Evolutionary conservation across 2,888 invertebrate genomes (phyloP).

Genomic region (Polietes domitor): DNA sequence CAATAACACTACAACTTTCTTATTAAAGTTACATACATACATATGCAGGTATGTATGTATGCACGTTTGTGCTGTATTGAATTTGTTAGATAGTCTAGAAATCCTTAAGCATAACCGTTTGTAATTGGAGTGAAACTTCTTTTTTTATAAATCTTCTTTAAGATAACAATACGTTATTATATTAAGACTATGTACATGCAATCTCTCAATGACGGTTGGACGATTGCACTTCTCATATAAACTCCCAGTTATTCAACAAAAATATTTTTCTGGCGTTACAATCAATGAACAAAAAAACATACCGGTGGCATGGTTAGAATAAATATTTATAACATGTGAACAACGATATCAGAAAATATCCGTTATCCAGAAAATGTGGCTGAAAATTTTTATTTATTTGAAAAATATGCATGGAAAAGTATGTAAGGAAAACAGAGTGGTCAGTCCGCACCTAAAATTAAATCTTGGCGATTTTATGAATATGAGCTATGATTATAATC

Average conservation of each 20-base stretch:
- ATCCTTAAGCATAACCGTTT: constrained; percentile 34
- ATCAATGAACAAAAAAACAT: not conserved
- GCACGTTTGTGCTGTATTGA: not conserved
- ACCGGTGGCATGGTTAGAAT: not conserved
- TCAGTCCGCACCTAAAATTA: too few relatives aligned
- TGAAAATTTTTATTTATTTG: not conserved
- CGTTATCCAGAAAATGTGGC: not conserved
- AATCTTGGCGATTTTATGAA: too few relatives aligned
- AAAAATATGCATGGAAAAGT: too few relatives aligned
- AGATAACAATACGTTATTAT: not conserved
- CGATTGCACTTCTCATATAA: not conserved
- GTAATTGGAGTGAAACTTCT: constrained; percentile 24
- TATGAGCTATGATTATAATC: too few relatives aligned
- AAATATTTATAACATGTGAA: not conserved
- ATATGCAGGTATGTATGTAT: not conserved
- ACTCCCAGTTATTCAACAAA: not conserved
- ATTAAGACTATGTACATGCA: not conserved
- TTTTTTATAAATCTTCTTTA: not conserved
- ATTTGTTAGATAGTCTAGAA: not conserved
- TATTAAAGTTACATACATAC: not conserved
- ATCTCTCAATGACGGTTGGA: not conserved
- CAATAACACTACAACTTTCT: constrained; percentile 6
- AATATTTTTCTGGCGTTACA: too few relatives aligned
- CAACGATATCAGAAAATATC: not conserved
- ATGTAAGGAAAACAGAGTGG: too few relatives aligned